phyloP scores from a whole-genome alignment of 2,888 invertebrate genomes.

The Drosophila kanekoi region DNA sequence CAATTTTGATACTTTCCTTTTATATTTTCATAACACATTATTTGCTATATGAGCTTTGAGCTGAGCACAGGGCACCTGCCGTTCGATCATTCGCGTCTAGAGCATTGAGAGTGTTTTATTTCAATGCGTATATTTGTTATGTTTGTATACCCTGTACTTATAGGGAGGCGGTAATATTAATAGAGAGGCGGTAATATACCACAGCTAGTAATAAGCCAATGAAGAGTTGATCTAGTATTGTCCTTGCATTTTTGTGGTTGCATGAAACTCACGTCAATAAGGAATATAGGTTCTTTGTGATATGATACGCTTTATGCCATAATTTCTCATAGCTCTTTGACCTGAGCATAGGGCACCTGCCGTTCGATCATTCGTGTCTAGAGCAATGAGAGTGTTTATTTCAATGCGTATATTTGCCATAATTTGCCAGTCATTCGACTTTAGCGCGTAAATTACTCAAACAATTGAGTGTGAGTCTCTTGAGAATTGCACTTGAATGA shows the following conservation, averaged over 20 bases:
- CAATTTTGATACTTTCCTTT: background rate
- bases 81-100: background rate
- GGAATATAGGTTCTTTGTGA: too few species aligned
- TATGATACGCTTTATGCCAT: too few species aligned
- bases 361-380: background rate
- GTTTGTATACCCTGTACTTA: too few species aligned
- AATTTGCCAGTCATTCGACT: slow-evolving; percentile 44
- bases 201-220: too few species aligned
- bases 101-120: background rate
- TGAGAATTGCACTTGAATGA: slow-evolving; percentile 44
- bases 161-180: too few species aligned
- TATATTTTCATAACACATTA: background rate
- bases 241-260: too few species aligned
- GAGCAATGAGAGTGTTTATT: background rate
- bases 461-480: slow-evolving; percentile 32
- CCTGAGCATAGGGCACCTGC: slow-evolving; percentile 4
- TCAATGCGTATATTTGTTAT: too few species aligned
- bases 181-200: too few species aligned
- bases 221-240: too few species aligned
- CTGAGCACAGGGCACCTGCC: slow-evolving; percentile 3
- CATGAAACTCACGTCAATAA: too few species aligned
- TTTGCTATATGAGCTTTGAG: background rate
- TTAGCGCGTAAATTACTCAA: slow-evolving; percentile 18
- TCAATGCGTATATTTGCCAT: slow-evolving; percentile 28
- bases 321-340: too few species aligned